Evolutionary conservation across 2,797 vertebrate species (phyloP), one percentile per base, ranked within the genome.

Genomic region (Hoplostethus mediterraneus): DNA sequence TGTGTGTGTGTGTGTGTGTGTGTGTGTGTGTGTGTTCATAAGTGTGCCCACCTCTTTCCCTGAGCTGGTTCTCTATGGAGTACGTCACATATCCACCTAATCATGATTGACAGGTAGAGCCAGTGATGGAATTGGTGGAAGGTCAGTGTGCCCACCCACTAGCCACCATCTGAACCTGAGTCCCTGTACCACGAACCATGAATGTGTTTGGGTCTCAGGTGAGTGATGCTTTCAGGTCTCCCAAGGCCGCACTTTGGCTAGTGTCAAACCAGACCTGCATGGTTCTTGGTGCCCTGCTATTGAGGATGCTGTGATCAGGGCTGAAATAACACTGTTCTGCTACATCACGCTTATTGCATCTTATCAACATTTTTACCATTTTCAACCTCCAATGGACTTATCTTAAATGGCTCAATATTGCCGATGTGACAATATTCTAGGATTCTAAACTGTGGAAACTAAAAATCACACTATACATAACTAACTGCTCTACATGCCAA

Each of bases 261-360:
- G 3, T 44, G 4, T 44, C 42, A 44, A 44, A 44, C 6, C 42
- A 44, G 9, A 44, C 42, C 12, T 10, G 9, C 11, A 13, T 13
- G 48, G n/a, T 48, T 40, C 38, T 10, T 25, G 40, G 45, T 61
- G 60, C 51, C 45, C 59, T 75, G 64, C 0, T 61, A 56, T 33
- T 38, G 47, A 59, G 8, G 14, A 1, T 21, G 9, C 57, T 33
- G 30, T 10, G 52, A 33, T 4, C 33, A 33, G 3, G 33, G 52
- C 21, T 8, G 0, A 47, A 61, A 52, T 31, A 42, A 44, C 21
- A 45, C 73, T 60, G 6, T 33, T 6, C 6, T 33, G 2, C 33
- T 33, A 33, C 21, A 21, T 21, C 21, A 21, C 21, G 21, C 21
- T 21, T 33, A 5, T 6, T 33, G 6, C 33, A 33, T 6, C 31